These are phyloP conservation scores for Taenioides sp. DNA, from an alignment of 2,797 vertebrate species.

Conservation along the genomic window DNA sequence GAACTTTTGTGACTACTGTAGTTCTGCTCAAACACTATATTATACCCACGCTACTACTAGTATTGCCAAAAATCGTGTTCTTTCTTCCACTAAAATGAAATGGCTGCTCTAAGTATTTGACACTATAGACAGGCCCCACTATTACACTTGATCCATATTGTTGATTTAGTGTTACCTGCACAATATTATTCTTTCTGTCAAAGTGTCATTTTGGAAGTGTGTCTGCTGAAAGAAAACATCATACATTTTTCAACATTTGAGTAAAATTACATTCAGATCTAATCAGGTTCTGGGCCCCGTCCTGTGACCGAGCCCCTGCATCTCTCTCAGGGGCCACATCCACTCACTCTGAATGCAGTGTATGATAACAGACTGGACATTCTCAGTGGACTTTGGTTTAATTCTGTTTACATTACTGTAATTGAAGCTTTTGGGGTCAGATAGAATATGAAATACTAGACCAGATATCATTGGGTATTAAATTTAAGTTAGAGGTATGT, in stretches of 20 bases:
- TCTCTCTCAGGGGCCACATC: conserved; percentile 13
- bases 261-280: conserved; percentile 30
- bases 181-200: conserved; percentile 15
- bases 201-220: conserved; percentile 16
- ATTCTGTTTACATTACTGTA: conserved; percentile 22
- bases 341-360: conserved; percentile 31
- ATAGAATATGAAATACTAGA: neutral
- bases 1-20: neutral
- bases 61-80: too few relatives aligned
- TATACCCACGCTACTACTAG: too few relatives aligned
- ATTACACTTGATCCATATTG: conserved; percentile 31
- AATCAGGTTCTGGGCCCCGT: conserved; percentile 28
- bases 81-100: too few relatives aligned
- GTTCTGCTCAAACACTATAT: neutral
- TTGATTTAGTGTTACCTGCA: conserved; percentile 46
- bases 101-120: neutral
- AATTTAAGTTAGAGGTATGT: neutral
- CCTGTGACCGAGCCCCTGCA: conserved; percentile 15
- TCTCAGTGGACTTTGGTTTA: conserved; percentile 36
- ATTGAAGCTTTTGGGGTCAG: conserved; percentile 8
- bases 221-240: conserved; percentile 18
- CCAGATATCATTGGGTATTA: neutral
- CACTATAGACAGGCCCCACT: conserved; percentile 8
- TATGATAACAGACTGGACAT: conserved; percentile 32
- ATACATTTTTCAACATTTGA: conserved; percentile 30